Base-by-base conservation (phyloP, 2,113 vertebrate genomes). In the Sapajus apella region DNA sequence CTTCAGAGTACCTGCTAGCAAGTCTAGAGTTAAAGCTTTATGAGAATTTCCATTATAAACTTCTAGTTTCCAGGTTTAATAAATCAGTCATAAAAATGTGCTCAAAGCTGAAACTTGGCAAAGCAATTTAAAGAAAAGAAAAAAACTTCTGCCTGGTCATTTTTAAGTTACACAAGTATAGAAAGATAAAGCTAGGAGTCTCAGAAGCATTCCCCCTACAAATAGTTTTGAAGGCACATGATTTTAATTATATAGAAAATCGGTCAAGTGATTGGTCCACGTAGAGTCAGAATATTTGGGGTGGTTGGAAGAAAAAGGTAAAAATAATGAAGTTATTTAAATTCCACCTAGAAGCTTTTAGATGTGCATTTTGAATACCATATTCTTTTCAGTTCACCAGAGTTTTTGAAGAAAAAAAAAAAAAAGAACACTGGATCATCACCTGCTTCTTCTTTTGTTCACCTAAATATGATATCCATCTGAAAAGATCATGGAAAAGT, bases 1-100 rank as follows among this genome's bases (percentile, higher is more conserved):
- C 91, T 92, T 97, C 79, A 83, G 75, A 86, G 40, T 23, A 94
- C 64, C 93, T 90, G 73, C 90, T 97, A 95, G 95, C 90, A 81
- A 73, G 30, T 73, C 85, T 89, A 45, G 61, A 94, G 80, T 91
- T 96, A 82, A 97, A 86, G 81, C 70, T 96, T 93, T 95, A 80
- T 90, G 94, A 97, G 92, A 96, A 96, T 98, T 97, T 98, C 98
- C 94, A 95, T 96, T 86, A 93, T 83, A 97, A 98, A 96, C 95
- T 90, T 87, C 91, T 91, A 76, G 93, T 97, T 97, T 98, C 95
- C 85, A 97, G 95, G 92, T 97, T 96, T 81, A 97, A 98, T 98
- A 98, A 96, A 97, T 97, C 96, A 97, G 86, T 95, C 97, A 96
- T 92, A 96, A 98, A 98, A 98, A 94, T 96, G 97, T 98, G 97